Evolutionary conservation across 2,797 vertebrate species (phyloP).

Genomic region (Balearica regulorum): DNA sequence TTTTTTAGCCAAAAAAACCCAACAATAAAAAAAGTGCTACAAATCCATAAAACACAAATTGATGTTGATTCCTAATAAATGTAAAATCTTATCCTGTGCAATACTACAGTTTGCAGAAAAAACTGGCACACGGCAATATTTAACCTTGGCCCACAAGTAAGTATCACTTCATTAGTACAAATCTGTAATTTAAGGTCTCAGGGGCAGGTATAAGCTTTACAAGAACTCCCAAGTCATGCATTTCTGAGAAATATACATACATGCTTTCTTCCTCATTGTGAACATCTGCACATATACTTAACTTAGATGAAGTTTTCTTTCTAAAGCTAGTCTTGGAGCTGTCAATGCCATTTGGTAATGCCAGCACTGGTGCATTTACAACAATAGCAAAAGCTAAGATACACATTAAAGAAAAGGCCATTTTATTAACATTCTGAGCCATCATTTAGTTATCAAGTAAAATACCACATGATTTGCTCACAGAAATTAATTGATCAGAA

Average conservation of each 20-base stretch:
- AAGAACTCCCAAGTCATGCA: neutral
- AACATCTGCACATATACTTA: neutral
- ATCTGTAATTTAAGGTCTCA: neutral
- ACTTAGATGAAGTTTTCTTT: neutral
- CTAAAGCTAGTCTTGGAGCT: neutral
- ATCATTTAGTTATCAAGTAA: neutral
- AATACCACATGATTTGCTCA: neutral
- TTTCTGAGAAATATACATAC: neutral
- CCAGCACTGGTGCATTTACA: neutral
- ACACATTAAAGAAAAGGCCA: neutral
- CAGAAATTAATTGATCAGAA: neutral
- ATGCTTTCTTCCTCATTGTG: neutral
- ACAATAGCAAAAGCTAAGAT: neutral
- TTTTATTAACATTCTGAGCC: neutral
- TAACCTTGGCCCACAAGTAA: conserved; percentile 9
- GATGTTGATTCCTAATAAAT: neutral
- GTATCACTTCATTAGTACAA: neutral
- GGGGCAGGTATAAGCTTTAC: neutral
- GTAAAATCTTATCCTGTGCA: neutral
- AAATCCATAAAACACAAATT: neutral
- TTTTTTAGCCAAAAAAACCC: neutral
- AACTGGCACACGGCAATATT: neutral
- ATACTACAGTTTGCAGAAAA: neutral
- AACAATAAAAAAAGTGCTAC: neutral
- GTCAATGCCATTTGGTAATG: neutral